A percentile compares a stretch with the other conserved stretches of the same genome.
phyloP scores from a whole-genome alignment of 2,113 vertebrate species.

The Mugil cephalus region DNA sequence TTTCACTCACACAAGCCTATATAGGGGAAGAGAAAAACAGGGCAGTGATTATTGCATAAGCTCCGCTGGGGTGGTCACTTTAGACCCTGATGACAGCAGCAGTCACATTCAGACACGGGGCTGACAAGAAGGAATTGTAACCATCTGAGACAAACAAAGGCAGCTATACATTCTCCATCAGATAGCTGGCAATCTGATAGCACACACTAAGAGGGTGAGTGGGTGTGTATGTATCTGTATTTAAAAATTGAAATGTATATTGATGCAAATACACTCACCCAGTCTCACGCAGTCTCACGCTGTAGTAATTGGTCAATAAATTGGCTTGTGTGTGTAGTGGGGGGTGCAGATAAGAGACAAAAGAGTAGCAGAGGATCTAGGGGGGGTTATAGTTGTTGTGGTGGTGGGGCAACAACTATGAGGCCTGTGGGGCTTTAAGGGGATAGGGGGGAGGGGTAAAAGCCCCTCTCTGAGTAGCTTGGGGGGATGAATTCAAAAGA shows the following conservation, averaged over 20 bases:
- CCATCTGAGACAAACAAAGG: slow-evolving; percentile 36
- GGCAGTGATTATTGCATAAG: slow-evolving; percentile 70
- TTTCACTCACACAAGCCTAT: slow-evolving; percentile 43
- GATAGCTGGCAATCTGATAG: slow-evolving; percentile 41
- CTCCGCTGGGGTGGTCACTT: slow-evolving; percentile 46
- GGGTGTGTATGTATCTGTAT: slow-evolving; percentile 11
- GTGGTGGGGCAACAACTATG: slow-evolving; percentile 39
- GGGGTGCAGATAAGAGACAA: slow-evolving; percentile 60
- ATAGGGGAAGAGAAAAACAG: slow-evolving; percentile 43
- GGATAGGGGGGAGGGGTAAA: slow-evolving; percentile 68
- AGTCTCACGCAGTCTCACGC: slow-evolving; percentile 14
- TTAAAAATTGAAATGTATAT: slow-evolving; percentile 40
- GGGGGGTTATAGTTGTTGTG: slow-evolving; percentile 30
- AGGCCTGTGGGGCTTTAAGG: slow-evolving; percentile 70
- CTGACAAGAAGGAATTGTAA: slow-evolving; percentile 62
- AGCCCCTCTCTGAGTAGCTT: slow-evolving; percentile 60
- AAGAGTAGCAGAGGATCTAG: slow-evolving; percentile 48
- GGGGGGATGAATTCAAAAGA: slow-evolving; percentile 78
- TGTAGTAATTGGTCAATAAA: slow-evolving; percentile 59
- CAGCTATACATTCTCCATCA: slow-evolving; percentile 40
- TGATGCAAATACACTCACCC: slow-evolving; percentile 41
- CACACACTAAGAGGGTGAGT: background rate
- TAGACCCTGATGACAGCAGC: slow-evolving; percentile 49
- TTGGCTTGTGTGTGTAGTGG: slow-evolving; percentile 16
- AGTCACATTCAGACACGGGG: slow-evolving; percentile 32